These are phyloP conservation scores for Drosophila pseudotalamancana DNA, from an alignment of 2,888 invertebrate genomes.

Conservation along the genomic window DNA sequence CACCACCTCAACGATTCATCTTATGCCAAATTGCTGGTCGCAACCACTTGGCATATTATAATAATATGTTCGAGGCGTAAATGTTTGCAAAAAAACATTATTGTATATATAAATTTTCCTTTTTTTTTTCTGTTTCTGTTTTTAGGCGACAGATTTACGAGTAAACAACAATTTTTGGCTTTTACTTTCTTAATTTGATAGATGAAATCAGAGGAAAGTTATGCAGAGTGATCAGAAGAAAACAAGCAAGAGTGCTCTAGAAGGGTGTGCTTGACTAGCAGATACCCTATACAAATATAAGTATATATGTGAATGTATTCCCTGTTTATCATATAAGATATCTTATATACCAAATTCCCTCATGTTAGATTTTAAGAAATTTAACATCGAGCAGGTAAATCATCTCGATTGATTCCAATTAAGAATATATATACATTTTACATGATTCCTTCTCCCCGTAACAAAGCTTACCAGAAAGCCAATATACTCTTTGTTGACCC, in stretches of 20 bases:
- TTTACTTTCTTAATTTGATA: constrained; percentile 76
- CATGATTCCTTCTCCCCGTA: too few species aligned
- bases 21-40: constrained; percentile 23
- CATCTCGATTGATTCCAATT: too few species aligned
- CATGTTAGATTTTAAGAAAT: too few species aligned
- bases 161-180: constrained; percentile 45
- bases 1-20: background rate
- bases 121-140: too few species aligned
- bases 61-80: constrained; percentile 30
- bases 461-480: too few species aligned
- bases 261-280: too few species aligned
- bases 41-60: constrained; percentile 23
- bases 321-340: too few species aligned
- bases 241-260: constrained; percentile 3
- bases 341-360: too few species aligned
- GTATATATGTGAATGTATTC: background rate
- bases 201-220: constrained; percentile 74
- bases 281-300: constrained; percentile 1
- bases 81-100: constrained; percentile 13
- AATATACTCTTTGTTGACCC: too few species aligned
- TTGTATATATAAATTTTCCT: background rate
- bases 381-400: too few species aligned
- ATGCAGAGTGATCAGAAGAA: constrained; percentile 39
- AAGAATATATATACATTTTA: too few species aligned
- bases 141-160: constrained; percentile 69